Evolutionary conservation across 2,113 vertebrate genomes (phyloP), one percentile per base, ranked within the genome.

Genomic region (Puma concolor): DNA sequence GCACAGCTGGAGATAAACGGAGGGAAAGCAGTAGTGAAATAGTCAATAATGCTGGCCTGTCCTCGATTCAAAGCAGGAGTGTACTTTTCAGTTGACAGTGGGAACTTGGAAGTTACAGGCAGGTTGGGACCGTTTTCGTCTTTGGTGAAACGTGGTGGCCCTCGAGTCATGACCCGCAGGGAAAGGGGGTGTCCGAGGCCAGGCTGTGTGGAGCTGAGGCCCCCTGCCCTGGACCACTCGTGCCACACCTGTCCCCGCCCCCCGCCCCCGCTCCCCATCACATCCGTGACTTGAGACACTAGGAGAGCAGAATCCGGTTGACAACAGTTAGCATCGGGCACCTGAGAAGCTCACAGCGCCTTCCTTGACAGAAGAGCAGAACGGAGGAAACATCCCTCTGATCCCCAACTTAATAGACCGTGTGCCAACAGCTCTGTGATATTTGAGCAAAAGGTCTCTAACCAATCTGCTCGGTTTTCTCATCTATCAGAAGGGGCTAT

Each of bases 351-450:
- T 27, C 79, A 48, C 8, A 16, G 29, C 11, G 21, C 33, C 44
- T 12, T 38, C 72, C 52, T 14, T 14, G 71, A 29, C 4, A 5
- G 29, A n/a, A 36, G 21, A 50, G 38, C 33, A 13, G 2, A 5
- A 64, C 5, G 0, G 27, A 21, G 3, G 60, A 29, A 33, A 33
- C 33, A 8, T 2, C 74, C 21, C 87, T 10, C 50, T 72, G 89
- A 38, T 19, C 3, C 4, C 1, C 52, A 6, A 13, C 29, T 13
- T 38, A 19, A 31, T 3, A 41, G 13, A 16, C 5, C 6, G 41
- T 0, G 1, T 0, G 12, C 12, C n/a, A 8, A 3, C 2, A 1
- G 2, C 54, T 10, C 27, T 66, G 21, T 31, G 36, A 19, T 11
- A 36, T 0, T 4, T 27, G 74, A 71, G 11, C 44, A 54, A 1